phyloP scores from a whole-genome alignment of 2,888 invertebrate genomes.

The Agrenia bidenticulata region DNA sequence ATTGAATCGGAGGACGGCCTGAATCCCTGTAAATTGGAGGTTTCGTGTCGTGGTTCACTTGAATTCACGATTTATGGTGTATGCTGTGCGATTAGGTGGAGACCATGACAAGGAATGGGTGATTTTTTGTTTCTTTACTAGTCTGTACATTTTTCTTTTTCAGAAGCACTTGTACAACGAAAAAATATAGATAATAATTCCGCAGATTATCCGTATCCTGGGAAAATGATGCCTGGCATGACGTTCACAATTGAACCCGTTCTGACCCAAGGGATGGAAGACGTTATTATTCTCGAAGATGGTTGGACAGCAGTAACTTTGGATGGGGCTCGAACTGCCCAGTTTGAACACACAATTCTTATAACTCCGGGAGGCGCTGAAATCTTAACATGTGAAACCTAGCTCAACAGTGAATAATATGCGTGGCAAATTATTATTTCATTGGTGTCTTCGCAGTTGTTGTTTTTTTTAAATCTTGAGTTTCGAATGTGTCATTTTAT shows the following conservation, averaged over 20 bases:
- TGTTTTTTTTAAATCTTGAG: background rate
- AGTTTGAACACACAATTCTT: slow-evolving; percentile 87
- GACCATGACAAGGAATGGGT: background rate
- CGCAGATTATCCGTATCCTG: slow-evolving; percentile 49
- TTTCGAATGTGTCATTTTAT: background rate
- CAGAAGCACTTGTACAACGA: slow-evolving; percentile 68
- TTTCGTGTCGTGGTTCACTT: no score
- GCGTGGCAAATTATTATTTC: no score
- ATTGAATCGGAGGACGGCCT: no score
- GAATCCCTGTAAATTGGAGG: no score
- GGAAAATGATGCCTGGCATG: slow-evolving; percentile 79
- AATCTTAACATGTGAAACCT: slow-evolving; percentile 66
- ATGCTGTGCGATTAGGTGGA: no score
- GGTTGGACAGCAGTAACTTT: slow-evolving; percentile 88
- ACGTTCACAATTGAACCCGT: slow-evolving; percentile 94
- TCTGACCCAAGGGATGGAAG: slow-evolving; percentile 70
- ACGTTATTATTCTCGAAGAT: slow-evolving; percentile 74
- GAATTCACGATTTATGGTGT: no score
- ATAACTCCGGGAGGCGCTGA: slow-evolving; percentile 76
- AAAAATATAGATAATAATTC: slow-evolving; percentile 37
- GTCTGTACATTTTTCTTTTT: slow-evolving; percentile 45
- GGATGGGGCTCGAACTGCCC: slow-evolving; percentile 80
- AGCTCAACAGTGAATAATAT: no score
- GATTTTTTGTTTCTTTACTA: no score
- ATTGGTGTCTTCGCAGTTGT: no score